Evolutionary conservation across 2,797 vertebrate genomes (phyloP), one percentile per base, ranked within the genome.

Genomic region (Mionectes olivaceus): DNA sequence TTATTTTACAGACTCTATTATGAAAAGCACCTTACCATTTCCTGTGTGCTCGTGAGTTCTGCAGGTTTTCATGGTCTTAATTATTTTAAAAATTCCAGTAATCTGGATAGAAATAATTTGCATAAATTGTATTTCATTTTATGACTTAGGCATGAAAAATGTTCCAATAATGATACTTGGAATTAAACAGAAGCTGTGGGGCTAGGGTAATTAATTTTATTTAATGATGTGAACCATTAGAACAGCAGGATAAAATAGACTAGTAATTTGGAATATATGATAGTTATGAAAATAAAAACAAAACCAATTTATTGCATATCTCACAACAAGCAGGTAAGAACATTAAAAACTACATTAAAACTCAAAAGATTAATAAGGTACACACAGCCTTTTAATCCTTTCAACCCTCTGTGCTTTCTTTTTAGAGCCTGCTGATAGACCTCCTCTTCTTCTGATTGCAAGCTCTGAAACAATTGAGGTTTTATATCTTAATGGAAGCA

Each of bases 401-500:
- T 92, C n/a, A 50, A 82, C 87, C 83, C 64, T 47, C 43, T 69
- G 79, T n/a, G 30, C 41, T 96, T 97, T 93, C 63, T 75, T 97
- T 97, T 53, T 87, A 99, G 99, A 99, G 89, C 98, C 98, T 33
- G 98, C 98, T 82, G 99, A 99, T 70, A 97, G 94, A 81, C 98
- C 98, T 81, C 99, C 99, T 19, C 96, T 99, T 93, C 98, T 99
- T 32, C 97, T 99, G 95, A 93, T 99, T 83, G 98, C 98, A 63
- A 99, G 98, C 94, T 97, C 98, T 22, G 98, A 99, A 96, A 98
- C 96, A 43, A 98, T 99, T 82, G 98, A 98, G 79, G 89, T 98
- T 77, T 97, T 99, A 43, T 89, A 98, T 92, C 98, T 99, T 33
- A 99, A 99, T 91, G 99, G 99, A 93, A 99, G 98, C 81, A 98